Evolutionary conservation across 2,797 vertebrate genomes (phyloP), one percentile per base, ranked within the genome.

Genomic region (Thalassophryne amazonica): DNA sequence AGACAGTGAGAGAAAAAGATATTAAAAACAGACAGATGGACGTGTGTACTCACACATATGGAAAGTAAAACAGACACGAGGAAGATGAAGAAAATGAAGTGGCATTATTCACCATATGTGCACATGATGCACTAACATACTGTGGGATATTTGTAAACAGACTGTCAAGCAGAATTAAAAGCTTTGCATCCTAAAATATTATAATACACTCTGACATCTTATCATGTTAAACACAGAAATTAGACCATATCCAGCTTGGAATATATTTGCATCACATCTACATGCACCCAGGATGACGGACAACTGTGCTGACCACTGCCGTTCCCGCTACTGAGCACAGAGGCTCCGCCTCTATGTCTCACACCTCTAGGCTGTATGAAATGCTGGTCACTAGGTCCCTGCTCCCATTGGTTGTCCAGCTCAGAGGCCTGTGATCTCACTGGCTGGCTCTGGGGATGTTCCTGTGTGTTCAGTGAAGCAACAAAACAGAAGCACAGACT

Each of bases 361-460:
- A 86, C 78, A 81, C 49, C 86, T 84, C 61, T 65, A 69, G 80
- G 85, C 80, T 76, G 63, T 75, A 77, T 67, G 74, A 69, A 81
- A 87, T 80, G 64, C 63, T 64, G 85, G 85, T 89, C 85, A 89
- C 80, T 88, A 73, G 84, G 87, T 79, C 81, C 73, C 39, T 1
- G 56, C 72, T 56, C 36, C 60, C 55, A 87, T 84, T 87, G 82
- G 86, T 62, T 63, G 53, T 56, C 64, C 35, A 3, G 29, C 49
- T 57, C 43, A 37, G 59, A 70, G 53, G 52, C 57, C 66, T 59
- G 73, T 3, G 12, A 42, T 78, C 53, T 74, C 34, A 87, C 69
- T 87, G 83, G 86, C 60, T 46, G 80, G 80, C 83, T 84, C 60
- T 67, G 69, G 85, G 74, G 60, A 78, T 58, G 74, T 71, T 82